A percentile compares a stretch with the other conserved stretches of the same genome.
These are phyloP conservation scores for Polyommatus icarus DNA, from an alignment of 2,888 invertebrate genomes.

Conservation along the genomic window DNA sequence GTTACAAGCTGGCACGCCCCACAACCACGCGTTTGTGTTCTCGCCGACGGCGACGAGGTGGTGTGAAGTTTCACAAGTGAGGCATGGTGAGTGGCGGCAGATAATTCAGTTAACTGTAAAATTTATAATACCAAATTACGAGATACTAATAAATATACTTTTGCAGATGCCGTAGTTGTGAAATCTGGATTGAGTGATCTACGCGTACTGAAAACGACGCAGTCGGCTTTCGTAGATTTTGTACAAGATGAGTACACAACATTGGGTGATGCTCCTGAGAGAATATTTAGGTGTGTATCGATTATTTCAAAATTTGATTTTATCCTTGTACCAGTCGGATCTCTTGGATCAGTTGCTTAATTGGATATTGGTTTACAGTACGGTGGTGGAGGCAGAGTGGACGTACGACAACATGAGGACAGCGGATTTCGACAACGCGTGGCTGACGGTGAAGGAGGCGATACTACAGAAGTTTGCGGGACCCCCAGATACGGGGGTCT, in stretches of 20 bases:
- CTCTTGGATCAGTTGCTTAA: background rate
- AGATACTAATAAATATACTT: slow-evolving; percentile 26
- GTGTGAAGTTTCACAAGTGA: slow-evolving; percentile 84
- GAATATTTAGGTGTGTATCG: slow-evolving; percentile 80
- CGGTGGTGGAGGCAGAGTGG: slow-evolving; percentile 88
- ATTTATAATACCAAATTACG: background rate
- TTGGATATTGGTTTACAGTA: slow-evolving; percentile 67
- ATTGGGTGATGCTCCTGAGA: slow-evolving; percentile 86
- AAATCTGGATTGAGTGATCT: slow-evolving; percentile 85
- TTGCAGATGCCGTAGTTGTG: slow-evolving; percentile 77
- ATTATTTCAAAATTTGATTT: background rate
- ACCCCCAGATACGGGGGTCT: slow-evolving; percentile 84
- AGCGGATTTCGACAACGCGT: slow-evolving; percentile 85
- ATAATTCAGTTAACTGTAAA: background rate
- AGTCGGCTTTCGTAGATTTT: slow-evolving; percentile 90
- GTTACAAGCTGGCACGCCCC: slow-evolving; percentile 76
- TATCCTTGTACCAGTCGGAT: background rate
- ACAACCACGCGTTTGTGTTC: slow-evolving; percentile 89
- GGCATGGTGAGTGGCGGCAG: slow-evolving; percentile 78
- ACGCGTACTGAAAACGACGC: slow-evolving; percentile 88
- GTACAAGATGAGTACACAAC: slow-evolving; percentile 89
- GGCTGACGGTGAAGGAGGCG: slow-evolving; percentile 85
- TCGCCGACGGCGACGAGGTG: slow-evolving; percentile 84
- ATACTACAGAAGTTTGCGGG: slow-evolving; percentile 89
- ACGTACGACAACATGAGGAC: slow-evolving; percentile 83